A percentile compares a stretch with the other conserved stretches of the same genome.
Evolutionary conservation across 2,888 invertebrate genomes (phyloP).

Genomic region (Prosopocoilus inquinatus): DNA sequence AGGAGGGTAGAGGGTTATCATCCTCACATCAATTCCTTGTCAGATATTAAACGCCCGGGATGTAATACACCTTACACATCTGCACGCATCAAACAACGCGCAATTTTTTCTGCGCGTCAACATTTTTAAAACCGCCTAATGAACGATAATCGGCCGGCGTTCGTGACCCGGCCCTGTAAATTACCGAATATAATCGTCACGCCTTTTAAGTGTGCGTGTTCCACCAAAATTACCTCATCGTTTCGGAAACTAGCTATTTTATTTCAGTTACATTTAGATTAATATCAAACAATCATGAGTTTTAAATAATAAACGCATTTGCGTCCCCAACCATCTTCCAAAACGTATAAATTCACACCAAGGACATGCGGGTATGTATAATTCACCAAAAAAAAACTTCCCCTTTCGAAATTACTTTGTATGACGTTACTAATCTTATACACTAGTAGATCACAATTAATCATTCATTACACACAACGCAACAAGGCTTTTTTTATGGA

Average conservation of each 20-base stretch:
- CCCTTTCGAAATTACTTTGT: too few species aligned
- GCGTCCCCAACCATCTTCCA: background rate
- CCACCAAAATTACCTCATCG: conserved; percentile 44
- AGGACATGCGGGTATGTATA: too few species aligned
- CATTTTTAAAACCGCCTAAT: background rate
- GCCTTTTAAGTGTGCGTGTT: conserved; percentile 43
- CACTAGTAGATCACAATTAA: too few species aligned
- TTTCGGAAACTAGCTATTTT: conserved; percentile 41
- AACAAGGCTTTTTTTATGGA: too few species aligned
- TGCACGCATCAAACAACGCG: background rate
- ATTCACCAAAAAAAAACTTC: too few species aligned
- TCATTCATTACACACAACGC: too few species aligned
- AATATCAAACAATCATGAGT: conserved; percentile 40
- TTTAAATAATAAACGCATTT: conserved; percentile 24
- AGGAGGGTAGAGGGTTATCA: conserved; percentile 11
- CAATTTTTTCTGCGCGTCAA: background rate
- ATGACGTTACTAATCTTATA: too few species aligned
- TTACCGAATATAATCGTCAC: conserved; percentile 39
- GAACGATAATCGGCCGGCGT: background rate
- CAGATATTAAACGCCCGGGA: conserved; percentile 7
- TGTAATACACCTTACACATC: conserved; percentile 8
- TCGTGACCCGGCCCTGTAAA: conserved; percentile 38
- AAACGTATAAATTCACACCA: too few species aligned
- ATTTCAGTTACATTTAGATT: conserved; percentile 41
- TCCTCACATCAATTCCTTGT: background rate